Evolutionary conservation across 1,140 invertebrate species (phyloP).

Genomic region (Dermatophagoides farinae): DNA sequence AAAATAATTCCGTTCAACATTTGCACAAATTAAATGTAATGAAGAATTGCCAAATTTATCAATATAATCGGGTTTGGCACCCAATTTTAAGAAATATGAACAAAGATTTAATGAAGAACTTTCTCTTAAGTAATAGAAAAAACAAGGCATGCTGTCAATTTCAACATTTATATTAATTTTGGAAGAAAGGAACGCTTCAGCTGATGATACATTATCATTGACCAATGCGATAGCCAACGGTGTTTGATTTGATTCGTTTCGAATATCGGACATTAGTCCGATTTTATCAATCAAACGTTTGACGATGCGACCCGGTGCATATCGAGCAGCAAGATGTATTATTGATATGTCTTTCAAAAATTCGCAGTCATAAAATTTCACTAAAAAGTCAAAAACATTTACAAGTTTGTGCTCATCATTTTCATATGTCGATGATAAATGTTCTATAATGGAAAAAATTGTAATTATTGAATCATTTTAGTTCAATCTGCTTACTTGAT

Average conservation of each 20-base stretch:
- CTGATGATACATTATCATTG: constrained; percentile 17
- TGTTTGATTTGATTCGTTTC: background rate
- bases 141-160: background rate
- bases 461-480: background rate
- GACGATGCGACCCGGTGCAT: constrained; percentile 6
- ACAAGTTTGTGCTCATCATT: background rate
- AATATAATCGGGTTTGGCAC: constrained; percentile 9
- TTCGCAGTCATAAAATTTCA: background rate
- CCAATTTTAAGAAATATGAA: background rate
- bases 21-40: constrained; percentile 21
- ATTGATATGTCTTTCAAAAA: background rate
- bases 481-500: background rate
- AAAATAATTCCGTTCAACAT: background rate
- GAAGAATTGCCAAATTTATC: constrained; percentile 17
- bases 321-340: background rate
- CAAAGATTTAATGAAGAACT: background rate
- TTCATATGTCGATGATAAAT: background rate
- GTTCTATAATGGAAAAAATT: background rate
- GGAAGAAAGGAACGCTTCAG: constrained; percentile 24
- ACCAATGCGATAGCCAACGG: constrained; percentile 24
- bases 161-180: constrained; percentile 22
- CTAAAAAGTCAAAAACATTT: background rate
- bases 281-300: constrained; percentile 21
- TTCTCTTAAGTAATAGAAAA: background rate
- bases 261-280: constrained; percentile 17